Base-by-base conservation (phyloP, 2,888 invertebrate species). In the Glaucopsyche alexis region DNA sequence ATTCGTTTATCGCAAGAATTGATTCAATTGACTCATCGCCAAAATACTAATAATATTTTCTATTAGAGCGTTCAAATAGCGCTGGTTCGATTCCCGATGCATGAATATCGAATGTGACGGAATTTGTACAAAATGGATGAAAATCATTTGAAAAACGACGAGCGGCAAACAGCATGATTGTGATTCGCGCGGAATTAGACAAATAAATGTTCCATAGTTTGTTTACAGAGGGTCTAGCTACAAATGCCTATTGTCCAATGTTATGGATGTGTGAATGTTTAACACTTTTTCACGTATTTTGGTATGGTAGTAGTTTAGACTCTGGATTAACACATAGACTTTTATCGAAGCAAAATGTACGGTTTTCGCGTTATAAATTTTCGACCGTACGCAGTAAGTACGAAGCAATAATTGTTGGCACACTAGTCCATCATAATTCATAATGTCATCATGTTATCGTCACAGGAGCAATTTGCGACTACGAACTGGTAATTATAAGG, bases 21-120 rank as follows among this genome's bases (percentile, higher is more conserved):
- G 13, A 1, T 1, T 13, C 19, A 60, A 60, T 60, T 60, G 29
- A 60, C 16, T 60, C 38, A 60, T 60, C 14, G 47, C 14, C 29
- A 60, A 55, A 60, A 60, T 1, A 60, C 60, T 60, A 60, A 60
- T 60, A 38, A 60, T 60, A 60, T 60, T 47, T 47, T 60, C 60
- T 60, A 60, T 60, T 60, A 60, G 60, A 60, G 55, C 19, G 55
- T 60, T 38, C 60, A 60, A 60, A 60, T 14, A 60, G 60, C 29
- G 60, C 29, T 9, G 47, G 47, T 38, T 60, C 29, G 0, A 60
- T 38, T 60, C 29, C 29, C 7, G 55, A 7, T 19, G 55, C 29
- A 60, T 38, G 29, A 60, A 60, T 60, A 60, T 38, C 60, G 60
- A 60, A 38, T 60, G 60, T 2, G 7, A 13, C 13, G 29, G 60